Conservation (phyloP, 2,113 vertebrate genomes). For the Parus major region DNA sequence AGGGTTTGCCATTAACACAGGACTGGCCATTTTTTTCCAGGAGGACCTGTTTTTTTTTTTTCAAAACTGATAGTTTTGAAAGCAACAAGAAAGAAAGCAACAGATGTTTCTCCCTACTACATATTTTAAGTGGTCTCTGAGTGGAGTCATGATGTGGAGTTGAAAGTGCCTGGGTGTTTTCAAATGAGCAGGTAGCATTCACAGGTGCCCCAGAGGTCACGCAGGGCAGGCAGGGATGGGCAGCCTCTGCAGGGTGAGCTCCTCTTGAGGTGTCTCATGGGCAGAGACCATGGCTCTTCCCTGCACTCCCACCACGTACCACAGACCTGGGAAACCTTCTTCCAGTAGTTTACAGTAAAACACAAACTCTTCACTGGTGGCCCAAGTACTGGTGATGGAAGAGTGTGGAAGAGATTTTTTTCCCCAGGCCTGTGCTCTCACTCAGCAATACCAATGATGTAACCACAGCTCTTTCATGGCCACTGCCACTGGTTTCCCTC, state of each 20-base stretch:
- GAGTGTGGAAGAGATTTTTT: not conserved
- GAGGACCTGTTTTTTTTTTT: not conserved
- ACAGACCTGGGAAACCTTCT: not conserved
- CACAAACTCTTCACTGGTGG: not conserved
- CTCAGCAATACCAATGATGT: not conserved
- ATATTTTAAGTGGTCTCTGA: not conserved
- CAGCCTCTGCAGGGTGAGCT: not conserved
- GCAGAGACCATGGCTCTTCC: not conserved
- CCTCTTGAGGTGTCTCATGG: not conserved
- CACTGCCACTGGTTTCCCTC: not conserved
- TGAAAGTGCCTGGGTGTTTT: not conserved
- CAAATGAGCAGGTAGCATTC: not conserved
- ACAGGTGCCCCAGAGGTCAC: not conserved
- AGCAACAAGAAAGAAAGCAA: not conserved
- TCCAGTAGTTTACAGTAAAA: not conserved
- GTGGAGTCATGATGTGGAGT: rapidly evolving
- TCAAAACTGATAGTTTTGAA: not conserved
- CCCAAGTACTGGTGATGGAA: not conserved
- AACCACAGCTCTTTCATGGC: not conserved
- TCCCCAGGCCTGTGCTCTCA: too few species aligned
- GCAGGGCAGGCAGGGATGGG: not conserved
- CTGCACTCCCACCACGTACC: not conserved
- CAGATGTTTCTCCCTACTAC: not conserved
- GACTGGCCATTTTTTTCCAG: not conserved
- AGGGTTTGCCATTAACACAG: not conserved